Conservation (phyloP, 2,888 invertebrate species). For the Anodontia alba region DNA sequence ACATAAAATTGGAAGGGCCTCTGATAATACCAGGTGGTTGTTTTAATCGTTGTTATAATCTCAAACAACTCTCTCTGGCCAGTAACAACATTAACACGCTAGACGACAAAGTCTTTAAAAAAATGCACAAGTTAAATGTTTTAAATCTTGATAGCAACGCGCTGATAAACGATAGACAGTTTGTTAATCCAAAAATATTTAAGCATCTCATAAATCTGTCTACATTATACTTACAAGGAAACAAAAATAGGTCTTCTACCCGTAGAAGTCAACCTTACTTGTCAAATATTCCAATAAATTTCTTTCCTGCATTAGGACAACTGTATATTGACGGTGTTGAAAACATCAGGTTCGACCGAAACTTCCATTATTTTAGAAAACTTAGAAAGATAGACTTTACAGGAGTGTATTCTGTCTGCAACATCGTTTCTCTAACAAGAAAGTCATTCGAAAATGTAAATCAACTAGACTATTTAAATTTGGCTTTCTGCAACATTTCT, state of each 20-base stretch:
- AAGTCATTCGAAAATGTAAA: not conserved
- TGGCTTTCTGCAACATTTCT: constrained; percentile 5
- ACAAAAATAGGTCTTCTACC: not conserved
- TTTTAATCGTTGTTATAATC: not conserved
- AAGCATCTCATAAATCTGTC: not conserved
- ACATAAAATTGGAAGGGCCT: not conserved
- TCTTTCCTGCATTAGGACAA: not conserved
- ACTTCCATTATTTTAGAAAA: not conserved
- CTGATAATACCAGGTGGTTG: not conserved
- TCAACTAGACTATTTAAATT: not conserved
- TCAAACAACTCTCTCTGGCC: not conserved
- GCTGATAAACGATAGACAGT: not conserved
- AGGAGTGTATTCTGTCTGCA: not conserved
- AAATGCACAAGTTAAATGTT: not conserved
- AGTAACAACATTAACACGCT: not conserved
- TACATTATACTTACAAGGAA: not conserved
- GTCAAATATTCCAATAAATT: not conserved
- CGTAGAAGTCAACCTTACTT: not conserved
- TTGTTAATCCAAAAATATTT: not conserved
- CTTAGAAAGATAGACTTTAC: not conserved
- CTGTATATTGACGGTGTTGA: not conserved
- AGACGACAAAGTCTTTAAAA: not conserved
- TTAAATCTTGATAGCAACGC: not conserved
- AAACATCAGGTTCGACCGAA: not conserved
- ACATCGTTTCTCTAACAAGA: not conserved